Base-by-base conservation (phyloP, 2,888 invertebrate species). In the Cistogaster globosa region DNA sequence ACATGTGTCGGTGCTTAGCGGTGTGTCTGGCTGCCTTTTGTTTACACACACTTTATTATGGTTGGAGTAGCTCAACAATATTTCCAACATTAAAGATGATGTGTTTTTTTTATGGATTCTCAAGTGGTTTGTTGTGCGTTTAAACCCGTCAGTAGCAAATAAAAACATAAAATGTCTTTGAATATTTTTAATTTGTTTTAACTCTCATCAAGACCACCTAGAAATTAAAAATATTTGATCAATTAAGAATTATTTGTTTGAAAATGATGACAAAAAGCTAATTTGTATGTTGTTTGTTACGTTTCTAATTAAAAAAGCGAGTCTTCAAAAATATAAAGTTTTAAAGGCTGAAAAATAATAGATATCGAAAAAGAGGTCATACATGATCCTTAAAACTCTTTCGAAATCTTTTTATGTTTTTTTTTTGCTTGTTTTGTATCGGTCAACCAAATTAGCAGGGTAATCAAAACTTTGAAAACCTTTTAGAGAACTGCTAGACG, bases 71-170 rank as follows among this genome's bases (percentile, higher is more conserved):
- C 11, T 42, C 11, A 42, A 42, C 18, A 60, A 16, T 51, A 16
- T 62, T 38, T 36, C 72, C 38, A 72, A 72, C 60, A 72, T 51
- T 36, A 72, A 60, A 58, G 16, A 36, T 36, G n/a, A 18, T 60
- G n/a, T 60, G 58, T 58, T 58, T 72, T 58, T 58, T 14, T 60
- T 72, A 8, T 32, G 32, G 62, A 14, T 62, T 72, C 38, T 72
- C 72, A 72, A 72, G 72, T 62, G 72, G 72, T 48, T 58, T 51
- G 20, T 51, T 36, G 60, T 60, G 26, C 51, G 18, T 67, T 51
- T 32, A 53, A 53, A 20, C 18, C 1, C 51, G 18, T 18, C 51
- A 20, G 51, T 53, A 48, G 12, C n/a, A 7, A 48, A n/a, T 32
- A 16, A 48, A 48, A 42, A 12, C 7, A 42, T 12, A 42, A 12